Evolutionary conservation across 2,797 vertebrate species (phyloP).

Genomic region (Erithacus rubecula): DNA sequence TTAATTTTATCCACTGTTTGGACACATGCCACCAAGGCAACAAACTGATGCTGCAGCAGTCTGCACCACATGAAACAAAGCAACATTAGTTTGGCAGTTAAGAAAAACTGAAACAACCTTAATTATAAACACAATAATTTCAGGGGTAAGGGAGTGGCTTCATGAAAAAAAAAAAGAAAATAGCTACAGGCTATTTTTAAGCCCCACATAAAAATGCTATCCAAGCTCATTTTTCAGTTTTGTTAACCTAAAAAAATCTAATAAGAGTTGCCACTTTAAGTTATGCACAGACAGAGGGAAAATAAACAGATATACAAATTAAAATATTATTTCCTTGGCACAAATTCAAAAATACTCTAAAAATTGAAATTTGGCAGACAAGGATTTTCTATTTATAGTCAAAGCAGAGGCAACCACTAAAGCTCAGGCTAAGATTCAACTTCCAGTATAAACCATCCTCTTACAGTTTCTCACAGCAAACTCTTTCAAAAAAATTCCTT

Average conservation of each 20-base stretch:
- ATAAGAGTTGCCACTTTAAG: background rate
- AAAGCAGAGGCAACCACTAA: background rate
- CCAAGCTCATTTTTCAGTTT: background rate
- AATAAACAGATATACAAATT: conserved; percentile 59
- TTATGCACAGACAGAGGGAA: background rate
- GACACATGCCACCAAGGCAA: conserved; percentile 43
- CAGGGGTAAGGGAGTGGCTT: background rate
- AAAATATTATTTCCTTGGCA: conserved; percentile 51
- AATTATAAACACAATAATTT: conserved; percentile 24
- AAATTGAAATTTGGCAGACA: conserved; percentile 37
- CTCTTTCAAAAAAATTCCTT: conserved; percentile 45
- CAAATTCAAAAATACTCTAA: conserved; percentile 23
- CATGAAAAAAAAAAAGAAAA: background rate
- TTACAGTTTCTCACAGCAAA: conserved; percentile 50
- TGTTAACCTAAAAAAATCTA: background rate
- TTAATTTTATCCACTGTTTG: conserved; percentile 46
- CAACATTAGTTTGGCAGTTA: background rate
- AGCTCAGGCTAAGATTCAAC: conserved; percentile 11
- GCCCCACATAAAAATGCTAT: background rate
- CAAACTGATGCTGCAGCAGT: conserved; percentile 3
- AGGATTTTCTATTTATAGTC: conserved; percentile 54
- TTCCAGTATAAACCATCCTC: conserved; percentile 18
- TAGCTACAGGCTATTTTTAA: conserved; percentile 1
- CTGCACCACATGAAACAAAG: background rate
- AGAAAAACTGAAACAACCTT: background rate